Conservation (phyloP, 2,113 vertebrate genomes). For the Eretmodus cyanostictus region DNA sequence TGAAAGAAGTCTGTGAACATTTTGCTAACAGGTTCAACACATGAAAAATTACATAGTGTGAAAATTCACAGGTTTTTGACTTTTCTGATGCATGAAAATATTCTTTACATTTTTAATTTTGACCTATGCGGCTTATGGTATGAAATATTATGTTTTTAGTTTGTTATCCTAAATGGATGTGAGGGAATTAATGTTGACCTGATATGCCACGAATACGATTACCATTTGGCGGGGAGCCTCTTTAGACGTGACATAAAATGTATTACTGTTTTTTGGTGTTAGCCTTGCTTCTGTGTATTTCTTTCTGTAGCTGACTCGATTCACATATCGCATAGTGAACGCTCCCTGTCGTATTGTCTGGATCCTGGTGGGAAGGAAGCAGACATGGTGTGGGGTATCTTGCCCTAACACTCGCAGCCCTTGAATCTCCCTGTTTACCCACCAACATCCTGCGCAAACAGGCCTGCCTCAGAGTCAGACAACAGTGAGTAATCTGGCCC, state of each 20-base stretch:
- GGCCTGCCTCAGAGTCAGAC: conserved; percentile 30
- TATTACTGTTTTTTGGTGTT: background rate
- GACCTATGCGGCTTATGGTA: too few species aligned
- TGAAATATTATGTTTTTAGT: background rate
- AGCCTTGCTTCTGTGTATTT: background rate
- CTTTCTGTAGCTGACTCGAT: background rate
- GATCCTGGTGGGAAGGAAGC: conserved; percentile 16
- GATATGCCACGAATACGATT: background rate
- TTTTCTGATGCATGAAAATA: background rate
- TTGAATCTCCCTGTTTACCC: conserved; percentile 46
- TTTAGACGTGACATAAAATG: background rate
- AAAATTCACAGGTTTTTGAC: background rate
- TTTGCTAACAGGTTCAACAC: background rate
- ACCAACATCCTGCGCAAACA: conserved; percentile 58
- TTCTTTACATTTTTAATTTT: background rate
- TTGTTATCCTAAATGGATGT: background rate
- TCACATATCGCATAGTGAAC: background rate
- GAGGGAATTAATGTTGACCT: background rate
- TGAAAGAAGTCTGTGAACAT: background rate
- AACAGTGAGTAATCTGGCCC: conserved; percentile 56
- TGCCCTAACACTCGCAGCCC: background rate
- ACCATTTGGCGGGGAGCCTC: background rate
- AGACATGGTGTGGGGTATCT: conserved; percentile 7
- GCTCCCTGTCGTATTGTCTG: background rate
- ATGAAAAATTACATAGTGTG: background rate